phyloP scores from a whole-genome alignment of 2,113 vertebrate species.

The Mastomys natalensis region DNA sequence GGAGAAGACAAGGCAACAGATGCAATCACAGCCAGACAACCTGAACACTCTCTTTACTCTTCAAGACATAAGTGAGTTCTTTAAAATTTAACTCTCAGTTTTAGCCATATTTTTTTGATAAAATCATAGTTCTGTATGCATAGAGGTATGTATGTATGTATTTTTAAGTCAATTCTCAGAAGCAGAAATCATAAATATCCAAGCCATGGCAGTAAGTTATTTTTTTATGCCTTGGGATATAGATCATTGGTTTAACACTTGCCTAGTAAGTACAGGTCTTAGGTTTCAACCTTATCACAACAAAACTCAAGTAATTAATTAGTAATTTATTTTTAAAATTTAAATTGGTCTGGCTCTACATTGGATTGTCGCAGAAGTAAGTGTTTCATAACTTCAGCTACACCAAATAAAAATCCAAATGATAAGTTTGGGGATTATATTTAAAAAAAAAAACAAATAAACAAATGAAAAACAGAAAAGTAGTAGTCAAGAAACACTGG shows the following conservation, averaged over 20 bases:
- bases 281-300: not conserved
- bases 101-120: not conserved
- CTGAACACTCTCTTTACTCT: not conserved
- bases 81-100: not conserved
- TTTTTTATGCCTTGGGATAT: not conserved
- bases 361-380: not conserved
- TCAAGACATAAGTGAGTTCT: not conserved
- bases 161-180: not conserved
- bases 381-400: not conserved
- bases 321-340: not conserved
- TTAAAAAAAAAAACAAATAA: conserved; percentile 7
- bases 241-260: not conserved
- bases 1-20: not conserved
- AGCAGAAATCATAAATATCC: not conserved
- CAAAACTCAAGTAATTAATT: not conserved
- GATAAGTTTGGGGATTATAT: not conserved
- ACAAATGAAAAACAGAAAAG: not conserved
- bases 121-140: not conserved
- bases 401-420: not conserved
- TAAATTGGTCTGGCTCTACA: not conserved
- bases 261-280: not conserved
- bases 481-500: not conserved
- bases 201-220: not conserved
- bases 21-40: not conserved
- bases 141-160: not conserved